Conservation (phyloP, 1,140 invertebrate genomes). For the Hypsibius dujardini region DNA sequence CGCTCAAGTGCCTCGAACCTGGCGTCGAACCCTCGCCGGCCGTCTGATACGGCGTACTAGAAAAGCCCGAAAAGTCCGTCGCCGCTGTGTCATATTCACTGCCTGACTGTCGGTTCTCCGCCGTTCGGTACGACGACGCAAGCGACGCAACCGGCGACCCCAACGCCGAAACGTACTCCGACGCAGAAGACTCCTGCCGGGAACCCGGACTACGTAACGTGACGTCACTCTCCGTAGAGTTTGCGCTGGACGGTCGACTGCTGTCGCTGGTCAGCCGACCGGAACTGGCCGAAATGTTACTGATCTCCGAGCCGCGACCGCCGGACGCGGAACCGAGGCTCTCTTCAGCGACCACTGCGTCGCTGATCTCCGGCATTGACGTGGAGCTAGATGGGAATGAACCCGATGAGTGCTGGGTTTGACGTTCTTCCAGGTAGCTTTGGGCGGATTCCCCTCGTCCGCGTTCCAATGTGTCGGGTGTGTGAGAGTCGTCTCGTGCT, state of each 20-base stretch:
- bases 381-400: neutral
- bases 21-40: neutral
- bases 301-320: neutral
- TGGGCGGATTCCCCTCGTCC: neutral
- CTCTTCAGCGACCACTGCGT: neutral
- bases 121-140: neutral
- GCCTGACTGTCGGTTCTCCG: neutral
- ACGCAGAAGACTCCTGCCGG: neutral
- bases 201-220: neutral
- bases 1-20: neutral
- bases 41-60: constrained; percentile 5
- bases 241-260: neutral
- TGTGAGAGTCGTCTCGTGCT: neutral
- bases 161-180: neutral
- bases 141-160: no score
- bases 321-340: neutral
- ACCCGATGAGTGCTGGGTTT: neutral
- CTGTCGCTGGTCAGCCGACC: neutral
- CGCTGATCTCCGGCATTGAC: neutral
- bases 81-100: constrained; percentile 9
- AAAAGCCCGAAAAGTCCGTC: constrained; percentile 6
- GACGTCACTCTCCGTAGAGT: neutral
- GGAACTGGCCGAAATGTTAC: neutral
- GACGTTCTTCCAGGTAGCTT: neutral
- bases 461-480: neutral